A percentile compares a stretch with the other conserved stretches of the same genome.
Conservation (phyloP, 2,113 vertebrate species). For the Balaeniceps rex region DNA sequence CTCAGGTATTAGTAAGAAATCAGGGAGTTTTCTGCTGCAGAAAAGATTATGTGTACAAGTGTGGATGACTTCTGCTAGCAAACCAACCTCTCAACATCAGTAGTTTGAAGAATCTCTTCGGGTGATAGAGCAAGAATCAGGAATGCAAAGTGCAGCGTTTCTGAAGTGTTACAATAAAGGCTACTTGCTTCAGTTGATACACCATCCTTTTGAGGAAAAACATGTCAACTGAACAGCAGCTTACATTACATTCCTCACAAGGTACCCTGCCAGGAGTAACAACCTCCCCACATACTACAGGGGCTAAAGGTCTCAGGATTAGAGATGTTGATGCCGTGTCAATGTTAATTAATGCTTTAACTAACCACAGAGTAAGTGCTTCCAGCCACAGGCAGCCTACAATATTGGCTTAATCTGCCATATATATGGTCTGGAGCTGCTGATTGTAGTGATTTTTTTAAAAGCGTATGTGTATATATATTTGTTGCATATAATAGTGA, state of each 20-base stretch:
- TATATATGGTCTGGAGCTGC: neutral
- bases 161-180: neutral
- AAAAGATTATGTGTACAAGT: neutral
- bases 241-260: neutral
- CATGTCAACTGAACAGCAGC: neutral
- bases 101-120: neutral
- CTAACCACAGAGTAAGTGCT: constrained; percentile 50
- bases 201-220: neutral
- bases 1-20: neutral
- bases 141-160: neutral
- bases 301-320: constrained; percentile 46
- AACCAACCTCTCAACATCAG: neutral
- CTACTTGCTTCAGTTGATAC: neutral
- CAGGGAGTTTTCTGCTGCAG: neutral
- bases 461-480: neutral
- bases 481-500: neutral
- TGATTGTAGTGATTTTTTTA: neutral
- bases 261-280: neutral
- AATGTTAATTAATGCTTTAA: constrained; percentile 48
- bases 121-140: neutral
- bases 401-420: neutral
- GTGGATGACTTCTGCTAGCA: neutral
- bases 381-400: constrained; percentile 10
- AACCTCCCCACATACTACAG: neutral
- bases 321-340: constrained; percentile 57